These are phyloP conservation scores for Calameuta idolon DNA, from an alignment of 2,888 invertebrate genomes.

Conservation along the genomic window DNA sequence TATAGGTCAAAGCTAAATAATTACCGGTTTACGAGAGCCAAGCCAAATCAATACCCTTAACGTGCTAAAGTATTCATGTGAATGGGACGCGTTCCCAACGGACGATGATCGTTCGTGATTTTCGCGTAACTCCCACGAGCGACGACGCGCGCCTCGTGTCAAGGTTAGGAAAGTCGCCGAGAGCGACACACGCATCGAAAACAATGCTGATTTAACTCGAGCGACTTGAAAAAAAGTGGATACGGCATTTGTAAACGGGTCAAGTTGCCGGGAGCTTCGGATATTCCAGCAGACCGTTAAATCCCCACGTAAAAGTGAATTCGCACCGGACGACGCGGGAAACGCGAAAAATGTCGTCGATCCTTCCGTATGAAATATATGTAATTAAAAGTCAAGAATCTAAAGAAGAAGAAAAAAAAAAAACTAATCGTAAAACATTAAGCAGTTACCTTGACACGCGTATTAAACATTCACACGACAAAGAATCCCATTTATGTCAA, in stretches of 20 bases:
- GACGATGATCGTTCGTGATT: neutral
- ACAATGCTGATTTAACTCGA: neutral
- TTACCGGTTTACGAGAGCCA: neutral
- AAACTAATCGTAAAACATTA: neutral
- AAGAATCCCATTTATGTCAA: neutral
- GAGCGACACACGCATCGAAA: neutral
- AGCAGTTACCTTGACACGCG: neutral
- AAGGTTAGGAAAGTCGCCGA: neutral
- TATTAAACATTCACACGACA: neutral
- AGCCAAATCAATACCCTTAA: neutral
- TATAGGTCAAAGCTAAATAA: neutral
- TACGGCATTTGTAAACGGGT: neutral
- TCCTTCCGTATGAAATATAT: neutral
- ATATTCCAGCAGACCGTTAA: neutral
- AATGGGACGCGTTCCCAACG: neutral
- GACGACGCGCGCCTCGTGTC: neutral
- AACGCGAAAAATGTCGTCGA: neutral
- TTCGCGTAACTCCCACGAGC: neutral
- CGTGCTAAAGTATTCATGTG: neutral
- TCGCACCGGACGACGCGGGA: fast-evolving
- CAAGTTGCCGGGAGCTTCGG: neutral
- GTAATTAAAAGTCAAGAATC: neutral
- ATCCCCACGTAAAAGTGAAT: neutral
- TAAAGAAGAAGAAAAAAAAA: no score
- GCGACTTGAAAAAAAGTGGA: neutral